Conservation (phyloP, 2,797 vertebrate genomes). For the Coregonus sp. region DNA sequence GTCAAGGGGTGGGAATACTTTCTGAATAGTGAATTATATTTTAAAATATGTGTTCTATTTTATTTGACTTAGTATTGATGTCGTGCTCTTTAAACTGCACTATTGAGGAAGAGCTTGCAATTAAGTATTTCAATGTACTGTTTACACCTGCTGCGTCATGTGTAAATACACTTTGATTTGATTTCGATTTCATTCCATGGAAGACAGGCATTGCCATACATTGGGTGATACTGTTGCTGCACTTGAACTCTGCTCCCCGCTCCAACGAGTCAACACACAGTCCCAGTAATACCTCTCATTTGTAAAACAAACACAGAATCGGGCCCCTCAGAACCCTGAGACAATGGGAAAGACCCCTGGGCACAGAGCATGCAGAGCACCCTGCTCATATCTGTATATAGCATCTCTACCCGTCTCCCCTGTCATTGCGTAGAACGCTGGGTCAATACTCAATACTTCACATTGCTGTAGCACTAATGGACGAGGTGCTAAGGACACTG, state of each 20-base stretch:
- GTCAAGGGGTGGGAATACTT: no score
- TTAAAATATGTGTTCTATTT: neutral
- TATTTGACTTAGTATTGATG: neutral
- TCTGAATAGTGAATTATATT: no score
- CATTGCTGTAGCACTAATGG: neutral
- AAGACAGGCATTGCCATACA: neutral
- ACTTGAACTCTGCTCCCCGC: neutral
- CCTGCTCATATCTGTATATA: neutral
- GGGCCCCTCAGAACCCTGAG: neutral
- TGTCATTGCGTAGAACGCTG: neutral
- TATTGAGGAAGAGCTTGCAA: neutral
- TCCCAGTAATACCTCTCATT: neutral
- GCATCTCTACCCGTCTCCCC: slow-evolving; percentile 11
- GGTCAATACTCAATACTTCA: neutral
- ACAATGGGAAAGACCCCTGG: neutral
- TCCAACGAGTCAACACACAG: neutral
- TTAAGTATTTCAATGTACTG: neutral
- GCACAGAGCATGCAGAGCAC: neutral
- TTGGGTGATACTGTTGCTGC: neutral
- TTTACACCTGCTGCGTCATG: neutral
- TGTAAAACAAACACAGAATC: neutral
- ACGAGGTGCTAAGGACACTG: neutral
- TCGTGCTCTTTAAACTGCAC: neutral
- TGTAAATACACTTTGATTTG: no score
- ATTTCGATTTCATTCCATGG: neutral